A percentile compares a stretch with the other conserved stretches of the same genome.
Evolutionary conservation across 2,797 vertebrate species (phyloP).

Genomic region (Cheracebus regulus): DNA sequence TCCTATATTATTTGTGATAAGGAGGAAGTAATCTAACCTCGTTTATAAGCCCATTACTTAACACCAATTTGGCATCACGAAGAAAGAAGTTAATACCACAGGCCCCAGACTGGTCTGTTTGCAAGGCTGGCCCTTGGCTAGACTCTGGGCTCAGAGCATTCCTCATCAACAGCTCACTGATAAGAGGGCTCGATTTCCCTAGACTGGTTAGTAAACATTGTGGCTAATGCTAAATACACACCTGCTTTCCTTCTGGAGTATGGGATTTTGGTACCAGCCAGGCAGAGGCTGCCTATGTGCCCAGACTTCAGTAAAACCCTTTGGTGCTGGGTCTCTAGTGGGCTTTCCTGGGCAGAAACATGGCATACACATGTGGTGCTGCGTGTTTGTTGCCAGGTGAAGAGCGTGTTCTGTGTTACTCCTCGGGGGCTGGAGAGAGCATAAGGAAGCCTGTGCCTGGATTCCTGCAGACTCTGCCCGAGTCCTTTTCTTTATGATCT

Average conservation of each 20-base stretch:
- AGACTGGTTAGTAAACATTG: not conserved
- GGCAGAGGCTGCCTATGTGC: not conserved
- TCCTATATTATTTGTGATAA: not conserved
- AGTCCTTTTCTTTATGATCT: not conserved
- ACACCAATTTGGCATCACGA: not conserved
- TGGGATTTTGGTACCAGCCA: not conserved
- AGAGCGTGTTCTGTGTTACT: not conserved
- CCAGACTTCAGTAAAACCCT: not conserved
- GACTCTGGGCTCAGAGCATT: not conserved
- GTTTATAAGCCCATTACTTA: not conserved
- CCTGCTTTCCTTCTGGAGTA: not conserved
- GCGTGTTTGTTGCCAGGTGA: not conserved
- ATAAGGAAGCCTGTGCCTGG: not conserved
- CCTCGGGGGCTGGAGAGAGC: not conserved
- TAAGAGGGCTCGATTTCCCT: not conserved
- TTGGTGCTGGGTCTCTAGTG: not conserved
- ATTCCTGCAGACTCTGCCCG: not conserved
- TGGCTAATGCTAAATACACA: not conserved
- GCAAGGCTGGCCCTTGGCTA: not conserved
- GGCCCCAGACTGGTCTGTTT: not conserved
- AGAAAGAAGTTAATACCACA: too few relatives aligned
- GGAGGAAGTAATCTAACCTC: not conserved
- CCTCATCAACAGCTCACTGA: not conserved
- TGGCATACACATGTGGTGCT: rapidly evolving
- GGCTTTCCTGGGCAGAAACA: not conserved